phyloP scores from a whole-genome alignment of 2,888 invertebrate genomes.

The Ethmia dodecea region DNA sequence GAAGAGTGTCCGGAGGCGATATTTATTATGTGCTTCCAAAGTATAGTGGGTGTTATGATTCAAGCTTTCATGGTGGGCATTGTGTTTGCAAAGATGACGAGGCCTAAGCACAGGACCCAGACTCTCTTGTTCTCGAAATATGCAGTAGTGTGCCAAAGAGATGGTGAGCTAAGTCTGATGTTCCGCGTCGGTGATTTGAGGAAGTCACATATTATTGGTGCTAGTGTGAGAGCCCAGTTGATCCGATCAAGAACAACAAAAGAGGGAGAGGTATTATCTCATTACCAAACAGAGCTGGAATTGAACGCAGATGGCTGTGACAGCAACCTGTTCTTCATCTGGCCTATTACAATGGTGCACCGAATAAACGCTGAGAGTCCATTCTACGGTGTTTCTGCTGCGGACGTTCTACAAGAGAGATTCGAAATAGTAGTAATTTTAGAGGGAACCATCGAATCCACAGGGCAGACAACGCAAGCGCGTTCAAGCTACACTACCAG shows the following conservation, averaged over 20 bases:
- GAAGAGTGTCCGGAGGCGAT: slow-evolving; percentile 94
- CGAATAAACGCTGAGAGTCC: slow-evolving; percentile 90
- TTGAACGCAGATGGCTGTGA: slow-evolving; percentile 86
- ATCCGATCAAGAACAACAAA: slow-evolving; percentile 89
- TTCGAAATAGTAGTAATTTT: slow-evolving; percentile 90
- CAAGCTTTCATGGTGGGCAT: slow-evolving; percentile 89
- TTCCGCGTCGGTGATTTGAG: slow-evolving; percentile 94
- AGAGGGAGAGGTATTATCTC: slow-evolving; percentile 90
- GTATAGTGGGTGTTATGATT: slow-evolving; percentile 90
- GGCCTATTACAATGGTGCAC: slow-evolving; percentile 95
- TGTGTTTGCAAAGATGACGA: slow-evolving; percentile 93
- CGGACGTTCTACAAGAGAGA: slow-evolving; percentile 87
- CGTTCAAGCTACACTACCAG: slow-evolving; percentile 86
- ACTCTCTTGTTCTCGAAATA: slow-evolving; percentile 92
- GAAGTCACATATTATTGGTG: slow-evolving; percentile 93
- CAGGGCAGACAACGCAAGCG: slow-evolving; percentile 85
- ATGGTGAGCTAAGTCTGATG: slow-evolving; percentile 89
- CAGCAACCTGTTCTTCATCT: slow-evolving; percentile 92
- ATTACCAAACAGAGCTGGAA: slow-evolving; percentile 87
- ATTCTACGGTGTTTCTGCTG: slow-evolving; percentile 89
- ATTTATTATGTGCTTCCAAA: slow-evolving; percentile 93
- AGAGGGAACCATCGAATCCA: slow-evolving; percentile 90
- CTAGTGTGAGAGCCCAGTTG: slow-evolving; percentile 89
- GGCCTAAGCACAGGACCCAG: slow-evolving; percentile 94
- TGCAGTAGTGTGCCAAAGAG: slow-evolving; percentile 90